Base-by-base conservation (phyloP, 2,113 vertebrate species). In the Elaphurus davidianus region DNA sequence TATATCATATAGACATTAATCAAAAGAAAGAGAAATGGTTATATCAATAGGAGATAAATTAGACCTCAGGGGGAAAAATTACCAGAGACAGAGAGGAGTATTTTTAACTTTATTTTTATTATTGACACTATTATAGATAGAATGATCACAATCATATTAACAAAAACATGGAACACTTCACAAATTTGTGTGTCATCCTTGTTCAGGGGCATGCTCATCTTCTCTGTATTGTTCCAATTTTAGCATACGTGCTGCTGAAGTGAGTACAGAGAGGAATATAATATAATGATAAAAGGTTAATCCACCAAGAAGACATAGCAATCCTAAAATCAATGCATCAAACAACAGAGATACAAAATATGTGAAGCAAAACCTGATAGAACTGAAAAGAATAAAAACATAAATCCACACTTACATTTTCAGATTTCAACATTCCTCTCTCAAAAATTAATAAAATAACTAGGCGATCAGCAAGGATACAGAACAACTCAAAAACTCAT, bases 71-170 rank as follows among this genome's bases (percentile, higher is more conserved):
- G 47, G 27, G 95, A 64, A 30, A 78, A 74, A 74, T 88, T 40
- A 67, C 3, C 13, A 92, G 79, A 87, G 33, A n/a, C 30, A 64
- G 21, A 92, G 23, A 71, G 3, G 16, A n/a, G 64, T 14, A 45
- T 50, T 81, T 94, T 97, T 84, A 90, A 94, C 79, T 98, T 98
- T 97, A 98, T 97, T 98, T 98, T 98, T 97, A 98, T 97, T 97
- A 84, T 92, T 91, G 96, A 97, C 81, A 93, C 97, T 96, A 94
- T 96, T 98, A 97, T 96, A 98, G 96, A 94, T 83, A 96, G 81
- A 98, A 96, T 36, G 2, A 94, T 60, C 84, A 98, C 96, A 96
- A 92, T 93, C 94, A 97, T 82, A 97, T 85, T 86, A 94, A 92
- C 90, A 92, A 97, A 97, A 81, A 21, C 33, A 50, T 3, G 5